phyloP scores from a whole-genome alignment of 2,797 vertebrate genomes.

The Takifugu rubripes region DNA sequence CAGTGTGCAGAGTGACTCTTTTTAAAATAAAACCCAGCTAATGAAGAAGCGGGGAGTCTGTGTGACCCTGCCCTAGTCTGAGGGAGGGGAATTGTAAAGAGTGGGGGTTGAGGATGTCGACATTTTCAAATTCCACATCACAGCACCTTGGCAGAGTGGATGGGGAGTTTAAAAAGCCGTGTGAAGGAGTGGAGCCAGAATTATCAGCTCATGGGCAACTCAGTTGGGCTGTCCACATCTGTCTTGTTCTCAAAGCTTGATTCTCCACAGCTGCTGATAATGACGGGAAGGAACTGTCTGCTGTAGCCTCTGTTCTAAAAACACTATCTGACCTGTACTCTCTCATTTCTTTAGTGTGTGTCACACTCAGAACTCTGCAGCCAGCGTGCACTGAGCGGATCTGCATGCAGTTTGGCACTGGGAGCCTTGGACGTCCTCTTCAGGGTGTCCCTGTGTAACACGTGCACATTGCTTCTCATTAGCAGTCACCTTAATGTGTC shows the following conservation, averaged over 20 bases:
- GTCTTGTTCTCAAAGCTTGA: conserved; percentile 29
- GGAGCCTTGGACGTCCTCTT: conserved; percentile 57
- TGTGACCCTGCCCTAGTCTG: conserved; percentile 39
- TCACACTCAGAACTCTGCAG: conserved; percentile 17
- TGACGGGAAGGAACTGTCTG: conserved; percentile 11
- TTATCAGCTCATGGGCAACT: conserved; percentile 27
- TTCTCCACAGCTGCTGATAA: conserved; percentile 3
- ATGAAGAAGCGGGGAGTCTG: conserved; percentile 53
- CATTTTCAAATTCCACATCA: conserved; percentile 57
- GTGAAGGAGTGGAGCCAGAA: conserved; percentile 49
- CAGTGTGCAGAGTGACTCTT: conserved; percentile 43
- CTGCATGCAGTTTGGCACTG: conserved; percentile 38
- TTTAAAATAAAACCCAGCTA: conserved; percentile 53
- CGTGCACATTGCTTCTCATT: conserved; percentile 52
- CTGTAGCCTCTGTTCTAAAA: conserved; percentile 40
- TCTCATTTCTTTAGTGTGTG: conserved; percentile 30
- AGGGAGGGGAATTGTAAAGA: conserved; percentile 16
- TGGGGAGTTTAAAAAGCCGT: conserved; percentile 39
- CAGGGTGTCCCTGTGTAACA: conserved; percentile 4
- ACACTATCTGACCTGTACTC: conserved; percentile 32
- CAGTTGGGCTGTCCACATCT: background rate
- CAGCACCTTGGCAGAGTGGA: conserved; percentile 47
- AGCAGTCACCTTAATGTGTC: conserved; percentile 77
- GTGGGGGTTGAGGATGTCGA: conserved; percentile 38
- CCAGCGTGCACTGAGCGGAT: conserved; percentile 49